Conservation (phyloP, 2,113 vertebrate genomes). For the Acrocephalus arundinaceus region DNA sequence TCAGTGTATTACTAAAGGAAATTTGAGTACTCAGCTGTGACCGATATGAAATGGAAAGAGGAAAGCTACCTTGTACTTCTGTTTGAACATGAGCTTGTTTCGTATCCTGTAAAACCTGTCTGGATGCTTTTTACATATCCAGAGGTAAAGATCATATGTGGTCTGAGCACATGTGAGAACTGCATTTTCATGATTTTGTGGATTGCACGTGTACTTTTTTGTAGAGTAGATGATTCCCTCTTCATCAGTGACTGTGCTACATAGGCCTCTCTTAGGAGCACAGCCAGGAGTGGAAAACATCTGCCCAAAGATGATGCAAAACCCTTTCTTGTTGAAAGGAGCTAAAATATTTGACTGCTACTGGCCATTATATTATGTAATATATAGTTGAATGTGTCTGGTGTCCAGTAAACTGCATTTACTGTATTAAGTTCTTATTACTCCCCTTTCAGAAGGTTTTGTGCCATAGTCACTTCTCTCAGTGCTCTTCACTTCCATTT, state of each 20-base stretch:
- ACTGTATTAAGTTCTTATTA: background rate
- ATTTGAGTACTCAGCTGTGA: background rate
- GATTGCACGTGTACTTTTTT: rapidly evolving
- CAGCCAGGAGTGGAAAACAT: background rate
- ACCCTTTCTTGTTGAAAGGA: background rate
- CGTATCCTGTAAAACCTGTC: background rate
- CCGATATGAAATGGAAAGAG: background rate
- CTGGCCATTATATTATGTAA: background rate
- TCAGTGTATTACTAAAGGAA: background rate
- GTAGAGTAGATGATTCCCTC: background rate
- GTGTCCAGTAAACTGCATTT: background rate
- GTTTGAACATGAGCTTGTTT: background rate
- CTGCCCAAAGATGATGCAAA: background rate
- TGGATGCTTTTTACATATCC: background rate
- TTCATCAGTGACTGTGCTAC: background rate
- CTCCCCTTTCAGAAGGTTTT: background rate
- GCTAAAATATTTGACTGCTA: background rate
- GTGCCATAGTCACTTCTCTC: background rate
- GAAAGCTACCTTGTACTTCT: background rate
- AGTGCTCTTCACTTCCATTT: background rate
- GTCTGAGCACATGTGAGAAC: background rate
- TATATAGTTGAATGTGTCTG: background rate
- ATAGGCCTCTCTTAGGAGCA: background rate
- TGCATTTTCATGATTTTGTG: background rate
- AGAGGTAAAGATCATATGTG: background rate